phyloP scores from a whole-genome alignment of 2,888 invertebrate species.

The Disparrhopalites patrizii region DNA sequence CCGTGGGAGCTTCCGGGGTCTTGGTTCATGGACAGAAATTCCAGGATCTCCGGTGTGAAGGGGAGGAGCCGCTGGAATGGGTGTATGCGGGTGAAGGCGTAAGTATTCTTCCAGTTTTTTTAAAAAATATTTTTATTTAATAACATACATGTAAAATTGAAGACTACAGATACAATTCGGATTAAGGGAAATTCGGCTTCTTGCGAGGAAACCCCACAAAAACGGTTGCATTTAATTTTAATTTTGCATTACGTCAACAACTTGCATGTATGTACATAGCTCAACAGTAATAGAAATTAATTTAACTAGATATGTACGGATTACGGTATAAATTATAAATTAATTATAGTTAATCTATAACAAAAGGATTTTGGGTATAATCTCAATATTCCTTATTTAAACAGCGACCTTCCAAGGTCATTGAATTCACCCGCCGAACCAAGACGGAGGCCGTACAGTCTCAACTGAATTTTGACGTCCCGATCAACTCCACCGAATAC shows the following conservation, averaged over 20 bases:
- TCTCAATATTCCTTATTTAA: background rate
- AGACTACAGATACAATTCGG: no score
- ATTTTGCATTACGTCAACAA: no score
- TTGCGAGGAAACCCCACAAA: no score
- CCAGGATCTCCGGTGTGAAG: background rate
- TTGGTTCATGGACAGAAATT: background rate
- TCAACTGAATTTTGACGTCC: background rate
- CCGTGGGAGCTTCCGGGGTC: no score
- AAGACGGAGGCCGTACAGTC: background rate
- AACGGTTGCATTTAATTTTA: no score
- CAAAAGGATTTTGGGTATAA: no score
- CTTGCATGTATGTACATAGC: no score
- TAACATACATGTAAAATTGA: background rate
- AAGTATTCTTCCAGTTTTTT: background rate
- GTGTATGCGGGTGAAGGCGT: constrained; percentile 10
- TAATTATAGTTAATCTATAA: background rate
- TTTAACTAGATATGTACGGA: no score
- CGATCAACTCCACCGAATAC: background rate
- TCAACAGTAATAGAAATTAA: no score
- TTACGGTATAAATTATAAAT: no score
- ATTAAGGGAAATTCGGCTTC: no score
- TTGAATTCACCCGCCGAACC: background rate
- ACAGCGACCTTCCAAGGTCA: constrained; percentile 17
- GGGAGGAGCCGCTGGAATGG: constrained; percentile 1
- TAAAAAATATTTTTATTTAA: background rate